Conservation (phyloP, 2,797 vertebrate genomes). For the Enteromius paludinosus region DNA sequence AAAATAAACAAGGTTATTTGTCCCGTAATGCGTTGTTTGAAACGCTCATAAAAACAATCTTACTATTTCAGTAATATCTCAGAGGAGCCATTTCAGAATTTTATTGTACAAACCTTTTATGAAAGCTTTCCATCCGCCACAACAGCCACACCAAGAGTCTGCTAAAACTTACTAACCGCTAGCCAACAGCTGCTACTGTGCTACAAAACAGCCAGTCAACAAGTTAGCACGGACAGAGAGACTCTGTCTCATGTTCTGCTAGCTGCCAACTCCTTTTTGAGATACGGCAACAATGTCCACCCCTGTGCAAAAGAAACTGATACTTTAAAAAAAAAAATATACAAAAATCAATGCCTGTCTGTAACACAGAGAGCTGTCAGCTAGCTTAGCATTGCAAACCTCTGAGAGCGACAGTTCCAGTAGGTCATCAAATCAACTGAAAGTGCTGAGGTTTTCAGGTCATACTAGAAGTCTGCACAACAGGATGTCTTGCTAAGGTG, state of each 20-base stretch:
- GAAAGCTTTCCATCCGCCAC: conserved; percentile 33
- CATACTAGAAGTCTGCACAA: conserved; percentile 16
- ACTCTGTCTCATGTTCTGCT: conserved; percentile 22
- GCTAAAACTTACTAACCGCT: conserved; percentile 32
- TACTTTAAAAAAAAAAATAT: neutral
- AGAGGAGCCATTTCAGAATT: neutral
- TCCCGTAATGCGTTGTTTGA: neutral
- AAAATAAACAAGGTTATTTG: neutral
- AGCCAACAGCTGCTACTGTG: conserved; percentile 23
- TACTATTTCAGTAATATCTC: conserved; percentile 25
- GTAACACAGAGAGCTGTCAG: neutral
- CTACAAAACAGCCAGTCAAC: conserved; percentile 22
- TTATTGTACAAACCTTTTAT: conserved; percentile 18
- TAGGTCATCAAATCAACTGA: neutral
- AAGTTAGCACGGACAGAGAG: conserved; percentile 33
- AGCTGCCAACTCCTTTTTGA: conserved; percentile 16
- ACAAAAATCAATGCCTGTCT: conserved; percentile 7
- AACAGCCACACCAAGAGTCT: conserved; percentile 32
- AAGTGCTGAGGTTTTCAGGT: conserved; percentile 30
- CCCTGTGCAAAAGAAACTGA: conserved; percentile 30
- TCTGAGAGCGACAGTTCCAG: neutral
- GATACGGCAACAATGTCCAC: conserved; percentile 18
- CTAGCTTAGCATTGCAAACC: neutral
- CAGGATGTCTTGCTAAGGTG: conserved; percentile 20
- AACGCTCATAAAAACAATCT: conserved; percentile 9